These are phyloP conservation scores for Holotrichia oblita DNA, from an alignment of 1,140 invertebrate genomes.

Conservation along the genomic window DNA sequence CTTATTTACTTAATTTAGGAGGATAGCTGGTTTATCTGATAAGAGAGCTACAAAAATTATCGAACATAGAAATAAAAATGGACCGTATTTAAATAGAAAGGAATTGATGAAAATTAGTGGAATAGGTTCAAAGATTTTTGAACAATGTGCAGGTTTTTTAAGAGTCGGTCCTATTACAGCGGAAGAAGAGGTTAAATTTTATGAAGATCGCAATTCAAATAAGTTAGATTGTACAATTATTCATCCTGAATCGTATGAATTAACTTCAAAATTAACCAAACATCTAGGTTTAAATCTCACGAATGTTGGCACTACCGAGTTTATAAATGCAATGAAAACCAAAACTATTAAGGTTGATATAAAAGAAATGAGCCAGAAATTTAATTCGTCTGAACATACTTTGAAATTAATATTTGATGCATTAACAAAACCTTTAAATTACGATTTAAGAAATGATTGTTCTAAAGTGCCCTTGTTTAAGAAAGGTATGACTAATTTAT, in stretches of 20 bases:
- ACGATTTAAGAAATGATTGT: constrained; percentile 74
- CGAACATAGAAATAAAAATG: constrained; percentile 74
- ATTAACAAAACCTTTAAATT: constrained; percentile 69
- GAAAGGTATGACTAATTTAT: constrained; percentile 68
- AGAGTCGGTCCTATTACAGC: constrained; percentile 71
- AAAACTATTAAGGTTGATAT: constrained; percentile 44
- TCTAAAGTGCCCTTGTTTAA: constrained; percentile 74
- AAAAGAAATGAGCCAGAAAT: constrained; percentile 57
- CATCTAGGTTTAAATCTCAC: constrained; percentile 61
- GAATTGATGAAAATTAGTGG: constrained; percentile 80
- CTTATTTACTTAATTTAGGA: constrained; percentile 62
- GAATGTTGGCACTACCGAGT: constrained; percentile 63
- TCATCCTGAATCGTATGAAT: constrained; percentile 89
- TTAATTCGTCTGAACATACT: constrained; percentile 65
- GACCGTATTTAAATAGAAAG: constrained; percentile 75
- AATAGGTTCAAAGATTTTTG: constrained; percentile 83
- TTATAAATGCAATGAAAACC: constrained; percentile 62
- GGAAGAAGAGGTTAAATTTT: constrained; percentile 56
- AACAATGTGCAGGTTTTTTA: constrained; percentile 91
- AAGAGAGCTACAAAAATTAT: constrained; percentile 81
- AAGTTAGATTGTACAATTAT: constrained; percentile 88
- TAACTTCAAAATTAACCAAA: constrained; percentile 68
- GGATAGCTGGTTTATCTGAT: constrained; percentile 82
- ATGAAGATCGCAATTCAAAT: constrained; percentile 63
- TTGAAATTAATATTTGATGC: constrained; percentile 73